Evolutionary conservation across 1,140 invertebrate species (phyloP).

Genomic region (Linepithema humile): DNA sequence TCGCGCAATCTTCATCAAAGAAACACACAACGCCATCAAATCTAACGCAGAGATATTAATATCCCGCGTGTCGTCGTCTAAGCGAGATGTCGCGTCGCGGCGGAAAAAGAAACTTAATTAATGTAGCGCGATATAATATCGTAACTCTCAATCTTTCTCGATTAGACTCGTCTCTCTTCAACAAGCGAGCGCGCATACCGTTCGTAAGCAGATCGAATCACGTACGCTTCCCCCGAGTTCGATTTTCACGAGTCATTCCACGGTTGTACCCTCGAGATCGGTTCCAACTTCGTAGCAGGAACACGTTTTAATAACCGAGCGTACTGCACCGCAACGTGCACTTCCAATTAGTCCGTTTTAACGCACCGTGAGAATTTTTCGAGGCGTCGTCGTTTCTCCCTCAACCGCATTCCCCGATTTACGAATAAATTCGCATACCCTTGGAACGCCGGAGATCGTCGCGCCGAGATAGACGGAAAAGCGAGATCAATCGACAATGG

Average conservation of each 20-base stretch:
- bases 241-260: conserved; percentile 60
- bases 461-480: conserved; percentile 32
- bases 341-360: conserved; percentile 74
- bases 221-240: background rate
- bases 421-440: background rate
- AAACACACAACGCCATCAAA: background rate
- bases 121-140: conserved; percentile 48
- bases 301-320: conserved; percentile 68
- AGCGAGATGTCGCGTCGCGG: background rate
- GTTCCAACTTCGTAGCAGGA: background rate
- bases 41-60: conserved; percentile 17
- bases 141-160: conserved; percentile 10
- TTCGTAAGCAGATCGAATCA: conserved; percentile 58
- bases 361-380: conserved; percentile 74
- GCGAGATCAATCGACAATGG: conserved; percentile 30
- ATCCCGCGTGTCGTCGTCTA: background rate
- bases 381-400: background rate
- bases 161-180: conserved; percentile 1
- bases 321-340: conserved; percentile 69
- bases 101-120: conserved; percentile 69
- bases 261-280: background rate
- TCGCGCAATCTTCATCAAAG: background rate
- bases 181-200: background rate
- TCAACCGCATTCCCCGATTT: conserved; percentile 1
- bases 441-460: background rate